Conservation (phyloP, 2,797 vertebrate genomes). For the Parauchenoglanis punctatus region DNA sequence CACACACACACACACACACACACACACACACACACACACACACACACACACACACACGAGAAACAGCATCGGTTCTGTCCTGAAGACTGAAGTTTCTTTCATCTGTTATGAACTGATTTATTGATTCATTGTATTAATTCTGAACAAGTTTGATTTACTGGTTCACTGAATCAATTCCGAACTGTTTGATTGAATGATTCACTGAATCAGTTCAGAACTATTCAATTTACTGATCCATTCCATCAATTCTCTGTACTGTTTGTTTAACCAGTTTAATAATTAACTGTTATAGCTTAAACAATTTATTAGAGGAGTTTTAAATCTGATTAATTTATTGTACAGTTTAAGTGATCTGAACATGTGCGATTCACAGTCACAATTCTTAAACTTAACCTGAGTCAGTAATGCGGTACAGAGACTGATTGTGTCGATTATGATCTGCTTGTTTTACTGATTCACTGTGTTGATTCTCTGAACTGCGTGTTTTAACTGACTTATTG, state of each 20-base stretch:
- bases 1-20: neutral
- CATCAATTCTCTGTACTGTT: neutral
- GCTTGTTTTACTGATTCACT: too few species aligned
- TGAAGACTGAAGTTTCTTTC: too few species aligned
- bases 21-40: conserved; percentile 48
- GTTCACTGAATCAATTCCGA: neutral
- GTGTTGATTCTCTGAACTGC: neutral
- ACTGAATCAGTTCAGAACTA: neutral
- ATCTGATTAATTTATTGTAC: neutral
- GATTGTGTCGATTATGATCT: neutral
- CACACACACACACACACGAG: neutral
- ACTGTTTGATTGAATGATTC: neutral
- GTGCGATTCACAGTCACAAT: neutral
- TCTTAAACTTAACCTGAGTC: neutral
- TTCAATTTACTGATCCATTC: neutral
- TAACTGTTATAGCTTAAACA: too few species aligned
- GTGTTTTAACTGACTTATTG: neutral
- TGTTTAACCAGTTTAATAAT: neutral
- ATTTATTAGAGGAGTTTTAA: neutral
- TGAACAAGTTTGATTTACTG: neutral
- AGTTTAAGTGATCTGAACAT: neutral
- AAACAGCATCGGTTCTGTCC: too few species aligned
- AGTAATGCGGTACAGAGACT: neutral
- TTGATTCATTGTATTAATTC: neutral
- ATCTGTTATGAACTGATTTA: neutral